Percentiles rank a stretch among this genome's conserved stretches.
These are phyloP conservation scores for Irena cyanogastra DNA, from an alignment of 2,113 vertebrate species.

Conservation along the genomic window DNA sequence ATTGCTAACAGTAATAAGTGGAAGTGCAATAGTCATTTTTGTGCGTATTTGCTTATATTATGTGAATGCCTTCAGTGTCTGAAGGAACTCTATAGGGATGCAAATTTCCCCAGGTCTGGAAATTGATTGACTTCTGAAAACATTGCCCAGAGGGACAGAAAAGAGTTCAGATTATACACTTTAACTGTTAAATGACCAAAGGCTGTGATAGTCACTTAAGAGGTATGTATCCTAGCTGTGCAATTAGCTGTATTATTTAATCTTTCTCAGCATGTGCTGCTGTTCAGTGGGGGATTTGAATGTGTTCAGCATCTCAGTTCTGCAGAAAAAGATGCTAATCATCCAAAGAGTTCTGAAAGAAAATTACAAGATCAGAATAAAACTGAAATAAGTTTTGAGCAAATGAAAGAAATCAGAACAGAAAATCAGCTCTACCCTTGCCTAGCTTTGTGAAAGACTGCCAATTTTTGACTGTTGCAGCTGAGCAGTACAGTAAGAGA, in stretches of 20 bases:
- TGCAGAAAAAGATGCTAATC: constrained; percentile 62
- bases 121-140: constrained; percentile 68
- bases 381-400: constrained; percentile 68
- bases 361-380: constrained; percentile 67
- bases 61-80: constrained; percentile 18
- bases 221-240: constrained; percentile 3
- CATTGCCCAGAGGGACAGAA: constrained; percentile 18
- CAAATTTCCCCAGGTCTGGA: constrained; percentile 59
- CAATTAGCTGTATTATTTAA: constrained; percentile 66
- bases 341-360: constrained; percentile 70
- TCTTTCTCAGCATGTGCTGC: constrained; percentile 44
- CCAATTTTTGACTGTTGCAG: constrained; percentile 41
- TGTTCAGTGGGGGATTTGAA: constrained; percentile 63
- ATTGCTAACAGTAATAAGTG: constrained; percentile 38
- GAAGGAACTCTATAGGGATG: constrained; percentile 31
- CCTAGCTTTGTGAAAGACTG: constrained; percentile 54
- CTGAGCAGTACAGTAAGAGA: constrained; percentile 19
- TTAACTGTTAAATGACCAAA: constrained; percentile 65
- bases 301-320: constrained; percentile 65
- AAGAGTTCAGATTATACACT: constrained; percentile 19
- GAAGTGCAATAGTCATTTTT: constrained; percentile 50
- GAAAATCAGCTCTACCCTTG: constrained; percentile 44
- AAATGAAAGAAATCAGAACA: constrained; percentile 65
- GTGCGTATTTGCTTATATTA: constrained; percentile 31
- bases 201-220: constrained; percentile 44